Evolutionary conservation across 2,113 vertebrate genomes (phyloP).

Genomic region (Eonycteris spelaea): DNA sequence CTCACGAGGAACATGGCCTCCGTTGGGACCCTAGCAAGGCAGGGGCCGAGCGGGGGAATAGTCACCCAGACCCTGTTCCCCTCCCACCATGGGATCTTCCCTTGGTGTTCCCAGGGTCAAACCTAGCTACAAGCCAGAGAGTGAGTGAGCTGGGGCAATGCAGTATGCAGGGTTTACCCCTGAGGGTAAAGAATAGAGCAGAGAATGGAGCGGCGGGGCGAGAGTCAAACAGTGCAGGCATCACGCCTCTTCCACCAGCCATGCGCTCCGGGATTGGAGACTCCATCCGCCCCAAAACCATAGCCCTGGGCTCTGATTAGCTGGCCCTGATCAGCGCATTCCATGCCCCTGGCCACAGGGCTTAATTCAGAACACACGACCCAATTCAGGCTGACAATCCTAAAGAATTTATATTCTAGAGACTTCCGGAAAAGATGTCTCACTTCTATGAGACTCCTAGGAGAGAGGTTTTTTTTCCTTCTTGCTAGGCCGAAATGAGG

Average conservation of each 20-base stretch:
- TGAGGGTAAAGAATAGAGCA: not conserved
- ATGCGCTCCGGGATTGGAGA: not conserved
- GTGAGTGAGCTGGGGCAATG: not conserved
- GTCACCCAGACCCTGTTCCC: not conserved
- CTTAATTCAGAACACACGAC: not conserved
- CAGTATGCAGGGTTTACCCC: not conserved
- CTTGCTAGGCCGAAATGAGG: not conserved
- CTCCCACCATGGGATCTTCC: not conserved
- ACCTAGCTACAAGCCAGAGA: not conserved
- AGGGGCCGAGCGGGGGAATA: not conserved
- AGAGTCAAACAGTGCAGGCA: fast-evolving
- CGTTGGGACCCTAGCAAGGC: not conserved
- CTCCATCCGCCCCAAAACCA: not conserved
- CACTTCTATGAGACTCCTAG: not conserved
- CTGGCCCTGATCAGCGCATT: not conserved
- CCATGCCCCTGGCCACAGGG: not conserved
- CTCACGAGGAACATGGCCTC: not conserved
- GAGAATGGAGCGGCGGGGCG: not conserved
- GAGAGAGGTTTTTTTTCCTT: not conserved
- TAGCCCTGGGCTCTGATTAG: not conserved
- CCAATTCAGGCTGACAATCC: not conserved
- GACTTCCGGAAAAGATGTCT: not conserved
- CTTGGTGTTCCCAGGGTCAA: not conserved
- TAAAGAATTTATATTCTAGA: not conserved
- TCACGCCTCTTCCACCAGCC: not conserved